These are phyloP conservation scores for Luscinia luscinia DNA, from an alignment of 2,797 vertebrate species.

Conservation along the genomic window DNA sequence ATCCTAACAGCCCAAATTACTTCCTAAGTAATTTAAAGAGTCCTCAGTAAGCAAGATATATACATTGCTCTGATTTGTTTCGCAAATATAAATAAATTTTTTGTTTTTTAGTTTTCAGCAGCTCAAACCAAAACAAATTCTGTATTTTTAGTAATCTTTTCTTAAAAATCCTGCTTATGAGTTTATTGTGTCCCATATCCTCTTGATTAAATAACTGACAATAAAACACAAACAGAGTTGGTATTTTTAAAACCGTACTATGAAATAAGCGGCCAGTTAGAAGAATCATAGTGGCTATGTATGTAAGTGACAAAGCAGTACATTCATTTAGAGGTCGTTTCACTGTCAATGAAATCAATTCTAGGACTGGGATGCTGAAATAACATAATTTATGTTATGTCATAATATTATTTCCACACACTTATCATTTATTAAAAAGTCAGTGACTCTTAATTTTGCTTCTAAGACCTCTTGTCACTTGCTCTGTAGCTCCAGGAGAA, in stretches of 20 bases:
- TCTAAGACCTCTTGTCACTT: slow-evolving; percentile 56
- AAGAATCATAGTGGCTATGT: neutral
- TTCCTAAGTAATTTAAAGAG: neutral
- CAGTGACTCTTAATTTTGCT: slow-evolving; percentile 54
- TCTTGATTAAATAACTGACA: slow-evolving; percentile 35
- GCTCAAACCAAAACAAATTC: slow-evolving; percentile 8
- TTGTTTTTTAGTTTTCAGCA: neutral
- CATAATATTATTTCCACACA: slow-evolving; percentile 66
- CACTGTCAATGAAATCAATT: slow-evolving; percentile 45
- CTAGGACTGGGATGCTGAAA: slow-evolving; percentile 45
- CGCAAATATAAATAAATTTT: neutral
- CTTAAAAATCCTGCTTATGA: slow-evolving; percentile 22
- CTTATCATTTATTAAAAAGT: slow-evolving; percentile 60
- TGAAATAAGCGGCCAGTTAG: slow-evolving; percentile 39
- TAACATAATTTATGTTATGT: slow-evolving; percentile 60
- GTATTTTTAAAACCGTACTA: slow-evolving; percentile 54
- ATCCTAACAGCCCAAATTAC: neutral
- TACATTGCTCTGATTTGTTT: neutral
- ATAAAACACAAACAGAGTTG: slow-evolving; percentile 50
- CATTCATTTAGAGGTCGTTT: slow-evolving; percentile 19
- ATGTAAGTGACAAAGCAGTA: slow-evolving; percentile 9
- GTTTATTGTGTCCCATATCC: neutral
- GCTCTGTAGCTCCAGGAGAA: slow-evolving; percentile 14
- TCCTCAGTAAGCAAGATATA: neutral
- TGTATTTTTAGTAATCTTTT: slow-evolving; percentile 34